A percentile compares a stretch with the other conserved stretches of the same genome.
These are phyloP conservation scores for Trachelipus rathkii DNA, from an alignment of 1,140 invertebrate genomes.

Conservation along the genomic window DNA sequence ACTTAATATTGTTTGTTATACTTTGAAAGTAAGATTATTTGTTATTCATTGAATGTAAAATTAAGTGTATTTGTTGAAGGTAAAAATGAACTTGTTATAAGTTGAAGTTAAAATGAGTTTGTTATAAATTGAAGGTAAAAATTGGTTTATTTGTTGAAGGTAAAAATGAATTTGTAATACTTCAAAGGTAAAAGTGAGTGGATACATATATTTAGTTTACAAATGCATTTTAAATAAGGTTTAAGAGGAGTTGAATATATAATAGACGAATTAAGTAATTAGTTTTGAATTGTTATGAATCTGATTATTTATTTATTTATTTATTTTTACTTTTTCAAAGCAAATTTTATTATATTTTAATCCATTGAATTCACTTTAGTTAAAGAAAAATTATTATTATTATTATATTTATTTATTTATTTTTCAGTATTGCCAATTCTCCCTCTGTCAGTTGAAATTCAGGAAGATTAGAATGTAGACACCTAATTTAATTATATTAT, in stretches of 20 bases:
- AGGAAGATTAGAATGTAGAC: neutral
- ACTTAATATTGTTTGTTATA: neutral
- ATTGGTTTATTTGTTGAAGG: neutral
- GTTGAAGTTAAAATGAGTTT: neutral
- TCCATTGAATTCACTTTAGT: neutral
- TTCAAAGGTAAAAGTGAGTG: too few species aligned
- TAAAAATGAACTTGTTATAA: neutral
- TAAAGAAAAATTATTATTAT: neutral
- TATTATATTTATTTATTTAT: neutral
- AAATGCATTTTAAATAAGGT: too few species aligned
- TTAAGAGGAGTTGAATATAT: too few species aligned
- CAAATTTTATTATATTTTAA: neutral
- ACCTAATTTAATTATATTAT: too few species aligned
- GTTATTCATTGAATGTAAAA: neutral
- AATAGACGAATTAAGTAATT: neutral
- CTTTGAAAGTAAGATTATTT: too few species aligned
- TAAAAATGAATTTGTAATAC: neutral
- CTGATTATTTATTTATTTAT: too few species aligned
- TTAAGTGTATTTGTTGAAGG: too few species aligned
- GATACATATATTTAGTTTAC: too few species aligned
- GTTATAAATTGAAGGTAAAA: neutral
- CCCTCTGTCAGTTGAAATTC: neutral
- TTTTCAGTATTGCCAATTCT: neutral
- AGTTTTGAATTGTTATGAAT: neutral
- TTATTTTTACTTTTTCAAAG: too few species aligned